Base-by-base conservation (phyloP, 2,113 vertebrate genomes). In the Sylvietta virens region DNA sequence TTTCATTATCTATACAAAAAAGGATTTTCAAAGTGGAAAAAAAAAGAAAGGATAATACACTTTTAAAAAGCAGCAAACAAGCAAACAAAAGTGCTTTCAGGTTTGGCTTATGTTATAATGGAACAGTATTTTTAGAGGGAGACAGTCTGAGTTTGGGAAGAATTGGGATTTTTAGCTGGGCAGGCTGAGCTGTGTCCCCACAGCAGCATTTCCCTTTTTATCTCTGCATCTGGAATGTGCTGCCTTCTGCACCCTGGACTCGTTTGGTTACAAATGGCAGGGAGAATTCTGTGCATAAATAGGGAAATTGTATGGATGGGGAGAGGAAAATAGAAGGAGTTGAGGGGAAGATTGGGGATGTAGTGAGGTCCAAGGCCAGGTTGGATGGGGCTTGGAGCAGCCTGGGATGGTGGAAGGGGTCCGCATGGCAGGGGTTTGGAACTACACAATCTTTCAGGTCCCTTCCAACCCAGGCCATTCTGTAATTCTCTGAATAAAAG, bases 371-470 rank as follows among this genome's bases (percentile, higher is more conserved):
- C 57, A 8, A 11, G 65, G 16, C 13, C 65, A 19, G 54, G 31
- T 1, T 48, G 66, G 37, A 30, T 0, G 1, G 28, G n/a, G 40
- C 30, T 40, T 30, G 64, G 64, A 61, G 30, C 47, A 62, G 1
- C 28, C 53, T 40, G 85, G 42, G 11, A 1, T 0, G 1, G 35
- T 10, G 58, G n/a, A 10, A 48, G 3, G 31, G 31, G 31, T 64
- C 16, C 35, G 47, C 57, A 13, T 21, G 74, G 47, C 48, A 56
- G 17, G 15, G 20, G 1, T 4, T 37, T 51, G 71, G 53, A 27
- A 10, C 16, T 6, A 1, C 33, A 7, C 17, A 22, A 1, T 3
- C 20, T 24, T 58, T 21, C 12, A 45, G 37, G 5, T 11, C 23
- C 60, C 15, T 66, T 37, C 53, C 77, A 66, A 8, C 10, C 8